phyloP scores from a whole-genome alignment of 2,888 invertebrate species.

The Cephalotes varians region DNA sequence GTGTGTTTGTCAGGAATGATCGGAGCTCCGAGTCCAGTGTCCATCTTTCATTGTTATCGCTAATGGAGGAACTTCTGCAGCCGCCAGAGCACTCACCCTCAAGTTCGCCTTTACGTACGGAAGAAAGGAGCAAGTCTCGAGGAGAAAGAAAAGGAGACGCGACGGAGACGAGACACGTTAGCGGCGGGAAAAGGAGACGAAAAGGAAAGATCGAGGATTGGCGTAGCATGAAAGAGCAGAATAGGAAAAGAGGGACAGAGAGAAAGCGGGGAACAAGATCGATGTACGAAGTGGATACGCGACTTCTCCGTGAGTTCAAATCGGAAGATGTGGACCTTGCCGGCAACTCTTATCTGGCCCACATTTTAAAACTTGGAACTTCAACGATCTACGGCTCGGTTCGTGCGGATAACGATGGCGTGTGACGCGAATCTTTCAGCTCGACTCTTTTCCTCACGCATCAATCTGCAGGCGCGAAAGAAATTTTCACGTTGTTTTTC shows the following conservation, averaged over 20 bases:
- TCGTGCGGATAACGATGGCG: constrained; percentile 53
- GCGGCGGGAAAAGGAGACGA: neutral
- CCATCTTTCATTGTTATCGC: constrained; percentile 84
- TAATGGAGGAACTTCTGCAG: constrained; percentile 84
- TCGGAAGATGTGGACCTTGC: constrained; percentile 71
- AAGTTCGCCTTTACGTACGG: constrained; percentile 67
- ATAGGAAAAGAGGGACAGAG: constrained; percentile 1
- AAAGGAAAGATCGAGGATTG: constrained; percentile 22
- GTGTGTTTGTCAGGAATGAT: constrained; percentile 79
- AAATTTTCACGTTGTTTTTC: constrained; percentile 35
- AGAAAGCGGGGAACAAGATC: constrained; percentile 60
- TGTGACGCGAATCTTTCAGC: constrained; percentile 61
- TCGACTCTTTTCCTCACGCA: constrained; percentile 19
- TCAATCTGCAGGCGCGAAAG: constrained; percentile 12
- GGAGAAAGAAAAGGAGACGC: constrained; percentile 60
- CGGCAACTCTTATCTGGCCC: constrained; percentile 75
- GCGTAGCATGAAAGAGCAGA: constrained; percentile 17
- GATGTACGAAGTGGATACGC: constrained; percentile 70
- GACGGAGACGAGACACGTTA: constrained; percentile 55
- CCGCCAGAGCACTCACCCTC: constrained; percentile 74
- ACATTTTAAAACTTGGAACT: constrained; percentile 79
- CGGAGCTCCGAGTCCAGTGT: constrained; percentile 74
- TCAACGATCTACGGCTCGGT: constrained; percentile 46
- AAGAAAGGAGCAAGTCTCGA: constrained; percentile 52
- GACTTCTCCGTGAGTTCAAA: constrained; percentile 77